phyloP scores from a whole-genome alignment of 1,140 invertebrate genomes.

The Parasteatoda tepidariorum region DNA sequence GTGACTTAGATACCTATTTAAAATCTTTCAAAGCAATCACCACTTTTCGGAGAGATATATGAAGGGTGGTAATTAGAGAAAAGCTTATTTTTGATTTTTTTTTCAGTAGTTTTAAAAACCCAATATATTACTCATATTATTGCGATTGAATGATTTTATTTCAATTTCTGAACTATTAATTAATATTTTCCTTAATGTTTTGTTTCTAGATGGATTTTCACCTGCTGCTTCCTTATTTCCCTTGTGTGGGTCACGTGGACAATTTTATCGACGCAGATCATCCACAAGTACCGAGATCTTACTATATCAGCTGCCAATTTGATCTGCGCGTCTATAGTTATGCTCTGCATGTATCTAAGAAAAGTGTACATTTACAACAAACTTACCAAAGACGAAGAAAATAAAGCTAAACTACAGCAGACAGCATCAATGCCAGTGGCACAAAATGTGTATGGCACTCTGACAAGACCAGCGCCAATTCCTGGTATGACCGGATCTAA shows the following conservation, averaged over 20 bases:
- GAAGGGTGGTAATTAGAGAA: no score
- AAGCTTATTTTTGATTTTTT: no score
- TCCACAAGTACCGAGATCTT: slow-evolving; percentile 34
- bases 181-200: no score
- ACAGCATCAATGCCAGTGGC: neutral
- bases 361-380: slow-evolving; percentile 67
- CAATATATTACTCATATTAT: no score
- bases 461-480: neutral
- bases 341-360: slow-evolving; percentile 67
- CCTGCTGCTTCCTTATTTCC: slow-evolving; percentile 34
- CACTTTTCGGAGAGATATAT: no score
- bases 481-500: neutral
- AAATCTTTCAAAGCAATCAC: no score
- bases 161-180: no score
- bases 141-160: no score
- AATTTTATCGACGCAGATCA: slow-evolving; percentile 12
- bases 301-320: slow-evolving; percentile 68
- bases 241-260: slow-evolving; percentile 52
- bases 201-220: slow-evolving; percentile 41
- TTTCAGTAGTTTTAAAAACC: no score
- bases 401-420: slow-evolving; percentile 37
- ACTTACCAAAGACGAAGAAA: slow-evolving; percentile 46
- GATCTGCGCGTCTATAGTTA: slow-evolving; percentile 66
- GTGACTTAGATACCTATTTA: no score
- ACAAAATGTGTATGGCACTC: slow-evolving; percentile 37